phyloP scores from a whole-genome alignment of 2,888 invertebrate genomes.

The Drosophila neotestacea region DNA sequence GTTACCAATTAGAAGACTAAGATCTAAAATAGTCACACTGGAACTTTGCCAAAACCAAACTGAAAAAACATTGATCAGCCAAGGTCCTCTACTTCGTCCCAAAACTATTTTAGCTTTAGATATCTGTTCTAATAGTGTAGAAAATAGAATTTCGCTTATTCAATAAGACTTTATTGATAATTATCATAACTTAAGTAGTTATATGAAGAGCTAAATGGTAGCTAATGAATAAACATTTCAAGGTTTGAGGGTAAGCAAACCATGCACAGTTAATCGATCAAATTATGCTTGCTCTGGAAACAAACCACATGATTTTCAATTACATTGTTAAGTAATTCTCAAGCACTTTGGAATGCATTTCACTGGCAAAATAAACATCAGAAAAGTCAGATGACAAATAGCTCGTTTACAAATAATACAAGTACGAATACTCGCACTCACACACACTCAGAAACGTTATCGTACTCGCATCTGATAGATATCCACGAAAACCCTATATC shows the following conservation, averaged over 20 bases:
- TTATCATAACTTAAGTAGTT: too few species aligned
- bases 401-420: conserved; percentile 50
- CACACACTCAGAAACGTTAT: background rate
- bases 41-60: background rate
- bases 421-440: conserved; percentile 4
- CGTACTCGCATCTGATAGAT: conserved; percentile 45
- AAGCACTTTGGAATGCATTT: conserved; percentile 53
- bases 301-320: conserved; percentile 47
- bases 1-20: conserved; percentile 10
- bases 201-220: background rate
- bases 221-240: background rate
- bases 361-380: conserved; percentile 49
- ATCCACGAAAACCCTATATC: conserved; percentile 57
- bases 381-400: conserved; percentile 59
- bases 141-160: too few species aligned
- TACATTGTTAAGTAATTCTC: conserved; percentile 49
- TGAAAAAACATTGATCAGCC: too few species aligned
- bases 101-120: too few species aligned
- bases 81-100: too few species aligned
- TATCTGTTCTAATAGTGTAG: too few species aligned
- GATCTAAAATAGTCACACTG: conserved; percentile 1
- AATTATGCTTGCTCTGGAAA: conserved; percentile 11
- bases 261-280: conserved; percentile 50
- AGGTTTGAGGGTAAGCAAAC: background rate
- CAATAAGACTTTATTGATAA: too few species aligned